These are phyloP conservation scores for Theocolax elegans DNA, from an alignment of 1,140 invertebrate species.

Conservation along the genomic window DNA sequence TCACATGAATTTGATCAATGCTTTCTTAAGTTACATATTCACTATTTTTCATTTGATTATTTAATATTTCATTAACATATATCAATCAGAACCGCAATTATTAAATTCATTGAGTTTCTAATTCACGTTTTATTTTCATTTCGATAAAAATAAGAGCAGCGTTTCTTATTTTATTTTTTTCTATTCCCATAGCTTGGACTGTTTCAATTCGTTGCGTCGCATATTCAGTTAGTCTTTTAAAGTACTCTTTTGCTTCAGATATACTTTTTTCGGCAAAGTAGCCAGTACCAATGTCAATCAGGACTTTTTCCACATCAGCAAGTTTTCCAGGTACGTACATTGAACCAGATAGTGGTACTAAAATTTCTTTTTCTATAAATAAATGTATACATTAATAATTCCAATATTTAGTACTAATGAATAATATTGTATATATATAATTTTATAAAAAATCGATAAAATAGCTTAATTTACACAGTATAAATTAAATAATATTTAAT, in stretches of 20 bases:
- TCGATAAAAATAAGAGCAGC: conserved; percentile 78
- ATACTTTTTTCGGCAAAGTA: conserved; percentile 94
- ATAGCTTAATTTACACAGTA: background rate
- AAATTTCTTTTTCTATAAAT: conserved; percentile 74
- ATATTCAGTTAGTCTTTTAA: conserved; percentile 90
- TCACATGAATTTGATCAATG: conserved; percentile 2
- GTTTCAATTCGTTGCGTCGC: conserved; percentile 95
- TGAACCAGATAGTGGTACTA: conserved; percentile 92
- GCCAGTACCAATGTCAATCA: conserved; percentile 94
- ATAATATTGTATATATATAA: background rate
- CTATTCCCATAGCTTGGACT: conserved; percentile 84
- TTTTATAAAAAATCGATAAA: background rate
- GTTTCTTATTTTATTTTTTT: conserved; percentile 88
- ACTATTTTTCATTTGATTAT: conserved; percentile 2
- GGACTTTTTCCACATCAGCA: conserved; percentile 82
- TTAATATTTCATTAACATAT: background rate
- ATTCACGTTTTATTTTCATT: too few species aligned
- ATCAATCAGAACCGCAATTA: too few species aligned
- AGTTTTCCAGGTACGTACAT: conserved; percentile 94
- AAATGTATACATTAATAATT: too few species aligned
- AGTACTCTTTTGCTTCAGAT: conserved; percentile 88
- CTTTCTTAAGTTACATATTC: conserved; percentile 19
- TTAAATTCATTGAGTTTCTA: too few species aligned
- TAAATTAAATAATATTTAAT: background rate
- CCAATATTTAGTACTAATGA: too few species aligned